These are phyloP conservation scores for Melanotaenia parkinsoni DNA, from an alignment of 2,797 vertebrate genomes.

Conservation along the genomic window DNA sequence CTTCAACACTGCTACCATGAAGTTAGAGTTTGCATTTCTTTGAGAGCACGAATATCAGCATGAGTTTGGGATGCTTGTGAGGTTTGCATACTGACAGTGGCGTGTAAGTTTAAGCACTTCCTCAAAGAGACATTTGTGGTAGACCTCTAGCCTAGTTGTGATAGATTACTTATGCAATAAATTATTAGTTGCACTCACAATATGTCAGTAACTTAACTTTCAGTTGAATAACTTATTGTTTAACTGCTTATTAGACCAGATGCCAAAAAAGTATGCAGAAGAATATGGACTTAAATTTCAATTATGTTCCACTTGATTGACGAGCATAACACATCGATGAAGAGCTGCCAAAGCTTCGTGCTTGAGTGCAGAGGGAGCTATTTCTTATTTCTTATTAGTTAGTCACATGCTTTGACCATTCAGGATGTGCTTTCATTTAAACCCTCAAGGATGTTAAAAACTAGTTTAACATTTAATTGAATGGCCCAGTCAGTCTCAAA, in stretches of 20 bases:
- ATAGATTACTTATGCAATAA: neutral
- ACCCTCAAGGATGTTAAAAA: constrained; percentile 14
- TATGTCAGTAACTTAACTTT: neutral
- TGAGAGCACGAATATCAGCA: neutral
- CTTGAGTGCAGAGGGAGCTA: constrained; percentile 1
- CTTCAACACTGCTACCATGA: too few relatives aligned
- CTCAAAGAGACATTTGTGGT: neutral
- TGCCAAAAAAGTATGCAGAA: neutral
- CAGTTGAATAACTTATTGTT: neutral
- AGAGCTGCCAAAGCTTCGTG: constrained; percentile 6
- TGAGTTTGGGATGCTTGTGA: neutral
- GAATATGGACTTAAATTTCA: neutral
- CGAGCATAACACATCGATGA: constrained; percentile 2
- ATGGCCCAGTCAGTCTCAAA: constrained; percentile 19
- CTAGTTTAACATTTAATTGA: constrained; percentile 17
- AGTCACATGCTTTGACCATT: constrained; percentile 10
- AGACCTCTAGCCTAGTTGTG: neutral
- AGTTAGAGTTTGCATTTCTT: too few relatives aligned
- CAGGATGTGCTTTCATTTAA: constrained; percentile 22
- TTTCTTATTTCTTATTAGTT: constrained; percentile 1
- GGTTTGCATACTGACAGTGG: neutral
- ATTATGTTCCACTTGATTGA: neutral
- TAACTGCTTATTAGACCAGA: neutral
- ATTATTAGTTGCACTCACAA: neutral
- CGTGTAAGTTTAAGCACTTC: neutral